Conservation (phyloP, 2,888 invertebrate genomes). For the Brenthis hecate region DNA sequence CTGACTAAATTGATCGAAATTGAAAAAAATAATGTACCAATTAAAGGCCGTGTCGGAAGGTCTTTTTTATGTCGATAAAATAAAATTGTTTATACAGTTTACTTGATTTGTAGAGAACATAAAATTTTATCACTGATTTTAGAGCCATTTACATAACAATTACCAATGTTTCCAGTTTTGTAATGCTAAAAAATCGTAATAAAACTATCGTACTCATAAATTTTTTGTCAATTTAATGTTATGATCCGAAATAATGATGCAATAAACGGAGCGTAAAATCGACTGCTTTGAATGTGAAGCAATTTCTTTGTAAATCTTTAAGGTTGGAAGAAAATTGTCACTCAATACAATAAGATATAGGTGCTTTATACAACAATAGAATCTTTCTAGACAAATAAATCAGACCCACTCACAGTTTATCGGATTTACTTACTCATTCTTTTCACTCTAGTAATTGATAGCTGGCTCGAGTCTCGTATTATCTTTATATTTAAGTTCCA, state of each 20-base stretch:
- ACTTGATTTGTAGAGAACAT: neutral
- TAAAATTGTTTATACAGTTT: neutral
- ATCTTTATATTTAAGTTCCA: slow-evolving; percentile 24
- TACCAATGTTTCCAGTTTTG: neutral
- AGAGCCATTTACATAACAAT: neutral
- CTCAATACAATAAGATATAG: slow-evolving; percentile 50
- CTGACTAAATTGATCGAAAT: too few species aligned
- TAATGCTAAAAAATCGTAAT: slow-evolving; percentile 1
- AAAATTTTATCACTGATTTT: too few species aligned
- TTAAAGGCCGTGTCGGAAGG: neutral
- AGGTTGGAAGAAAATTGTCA: slow-evolving; percentile 28
- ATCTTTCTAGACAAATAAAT: slow-evolving; percentile 63
- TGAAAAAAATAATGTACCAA: too few species aligned
- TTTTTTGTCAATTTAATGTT: slow-evolving; percentile 2
- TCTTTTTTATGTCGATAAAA: slow-evolving; percentile 3
- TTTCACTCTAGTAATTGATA: slow-evolving; percentile 32
- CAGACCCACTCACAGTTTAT: slow-evolving; percentile 41
- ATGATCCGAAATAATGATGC: slow-evolving; percentile 1
- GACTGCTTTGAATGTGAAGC: neutral
- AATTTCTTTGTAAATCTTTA: neutral
- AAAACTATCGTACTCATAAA: neutral
- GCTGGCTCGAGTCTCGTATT: too few species aligned
- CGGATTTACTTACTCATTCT: slow-evolving; percentile 38
- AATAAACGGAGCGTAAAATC: neutral
- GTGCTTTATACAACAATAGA: slow-evolving; percentile 57